Evolutionary conservation across 2,113 vertebrate genomes (phyloP).

Genomic region (Melanocharis versteri): DNA sequence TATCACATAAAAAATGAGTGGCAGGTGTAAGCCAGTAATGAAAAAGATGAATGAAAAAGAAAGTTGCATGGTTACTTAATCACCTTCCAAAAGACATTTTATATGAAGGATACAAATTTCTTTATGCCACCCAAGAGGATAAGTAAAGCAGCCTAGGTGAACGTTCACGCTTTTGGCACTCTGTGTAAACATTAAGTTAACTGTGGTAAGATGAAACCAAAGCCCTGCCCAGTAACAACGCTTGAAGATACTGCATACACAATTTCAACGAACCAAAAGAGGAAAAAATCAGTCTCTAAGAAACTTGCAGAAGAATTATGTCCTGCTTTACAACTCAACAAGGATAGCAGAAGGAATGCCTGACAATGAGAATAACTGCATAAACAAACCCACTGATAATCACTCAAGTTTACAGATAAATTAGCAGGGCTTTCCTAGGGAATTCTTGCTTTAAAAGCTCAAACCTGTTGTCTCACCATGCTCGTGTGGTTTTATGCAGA

Average conservation of each 20-base stretch:
- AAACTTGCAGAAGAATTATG: neutral
- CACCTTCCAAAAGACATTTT: neutral
- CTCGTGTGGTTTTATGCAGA: rapidly evolving
- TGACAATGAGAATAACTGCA: neutral
- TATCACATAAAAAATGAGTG: neutral
- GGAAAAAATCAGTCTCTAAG: neutral
- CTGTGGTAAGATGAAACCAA: neutral
- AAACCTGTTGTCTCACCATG: neutral
- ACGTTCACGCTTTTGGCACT: neutral
- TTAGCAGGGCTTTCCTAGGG: neutral
- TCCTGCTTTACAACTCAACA: neutral
- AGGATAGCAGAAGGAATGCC: neutral
- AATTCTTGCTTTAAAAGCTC: neutral
- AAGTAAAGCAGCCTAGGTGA: neutral
- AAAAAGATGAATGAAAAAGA: neutral
- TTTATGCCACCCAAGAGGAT: rapidly evolving
- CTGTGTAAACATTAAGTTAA: neutral
- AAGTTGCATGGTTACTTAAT: neutral
- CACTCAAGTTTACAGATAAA: neutral
- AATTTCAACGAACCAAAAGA: neutral
- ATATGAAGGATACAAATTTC: neutral
- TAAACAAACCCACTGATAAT: neutral
- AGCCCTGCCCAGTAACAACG: neutral
- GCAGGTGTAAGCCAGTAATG: neutral
- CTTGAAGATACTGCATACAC: neutral